Base-by-base conservation (phyloP, 2,113 vertebrate species). In the Rhabdomys dilectus region DNA sequence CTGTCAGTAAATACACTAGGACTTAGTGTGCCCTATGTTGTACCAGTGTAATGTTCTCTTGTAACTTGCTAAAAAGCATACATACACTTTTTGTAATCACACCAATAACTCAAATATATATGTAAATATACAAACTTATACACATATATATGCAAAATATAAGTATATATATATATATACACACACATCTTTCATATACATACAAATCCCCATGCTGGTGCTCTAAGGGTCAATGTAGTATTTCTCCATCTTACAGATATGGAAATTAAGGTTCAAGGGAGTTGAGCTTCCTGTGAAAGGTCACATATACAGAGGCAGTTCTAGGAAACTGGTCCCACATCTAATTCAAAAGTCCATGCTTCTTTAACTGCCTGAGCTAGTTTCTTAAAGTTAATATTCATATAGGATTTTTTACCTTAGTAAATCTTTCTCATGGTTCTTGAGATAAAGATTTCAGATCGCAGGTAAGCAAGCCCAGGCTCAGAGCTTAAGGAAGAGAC, bases 191-290 rank as follows among this genome's bases (percentile, higher is more conserved):
- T 72, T 45, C 12, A 77, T 6, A 84, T 36, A 26, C 21, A 39
- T 51, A 80, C 62, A 51, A 88, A 88, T 53, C 12, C 17, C 42
- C 58, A 60, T 5, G n/a, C 16, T 34, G 77, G 39, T 29, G 31
- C 70, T n/a, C 1, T 31, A 72, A 86, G 73, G 51, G 80, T 80
- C 56, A 34, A 48, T 11, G 53, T 39, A 24, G 26, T 48, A 48
- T 39, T 68, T 39, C 89, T 89, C 12, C 31, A 77, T 8, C 22
- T 73, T 62, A 68, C 0, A 51, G 53, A 68, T 51, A 22, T 76
- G 86, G 70, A 96, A 92, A 86, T 66, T 53, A 76, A 78, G 68
- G 68, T n/a, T 95, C 76, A 45, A 88, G 92, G 64, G 88, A 91
- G 56, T 7, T 4, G 24, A 72, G 22, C 64, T 85, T 53, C 39